Evolutionary conservation across 2,113 vertebrate species (phyloP), one percentile per base, ranked within the genome.

Genomic region (Erythrocebus patas): DNA sequence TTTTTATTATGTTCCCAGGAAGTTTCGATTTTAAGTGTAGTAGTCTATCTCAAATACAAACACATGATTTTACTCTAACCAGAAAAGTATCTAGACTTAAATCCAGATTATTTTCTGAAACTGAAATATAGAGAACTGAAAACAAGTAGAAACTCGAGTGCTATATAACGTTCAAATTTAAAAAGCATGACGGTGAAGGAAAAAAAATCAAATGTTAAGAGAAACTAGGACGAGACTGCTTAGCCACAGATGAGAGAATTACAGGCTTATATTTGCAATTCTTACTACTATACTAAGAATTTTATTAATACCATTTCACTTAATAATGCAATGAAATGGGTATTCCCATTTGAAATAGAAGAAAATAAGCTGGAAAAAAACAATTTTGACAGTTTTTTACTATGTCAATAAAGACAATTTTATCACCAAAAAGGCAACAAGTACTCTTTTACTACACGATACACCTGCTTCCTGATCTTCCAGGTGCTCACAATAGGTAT

Each of bases 91-190:
- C 35, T 81, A 66, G 25, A 75, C 10, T 84, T 79, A 84, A 92
- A 68, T 88, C 40, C 55, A 96, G n/a, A 61, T 45, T 0, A 85
- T 12, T 89, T 89, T 90, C 79, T 89, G n/a, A 89, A 95, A 76
- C 20, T 70, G 18, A 84, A 88, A 18, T 72, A 85, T 2, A 90
- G 38, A 14, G 43, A 93, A 82, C 30, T 61, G 6, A 80, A 93
- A 82, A 43, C 38, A 27, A 91, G 18, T 27, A 95, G 40, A 12
- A 93, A 81, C 18, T 68, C 38, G 43, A 87, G 50, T 72, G 25
- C 38, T 17, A 89, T 23, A 52, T 70, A 91, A 91, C 14, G 43
- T 13, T 50, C 20, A 35, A 38, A 92, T 40, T 93, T 76, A 80
- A 55, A 93, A 95, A 55, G n/a, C 43, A 78, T 66, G 35, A 68